Conservation (phyloP, 2,113 vertebrate genomes). For the Oryzias curvinotus region DNA sequence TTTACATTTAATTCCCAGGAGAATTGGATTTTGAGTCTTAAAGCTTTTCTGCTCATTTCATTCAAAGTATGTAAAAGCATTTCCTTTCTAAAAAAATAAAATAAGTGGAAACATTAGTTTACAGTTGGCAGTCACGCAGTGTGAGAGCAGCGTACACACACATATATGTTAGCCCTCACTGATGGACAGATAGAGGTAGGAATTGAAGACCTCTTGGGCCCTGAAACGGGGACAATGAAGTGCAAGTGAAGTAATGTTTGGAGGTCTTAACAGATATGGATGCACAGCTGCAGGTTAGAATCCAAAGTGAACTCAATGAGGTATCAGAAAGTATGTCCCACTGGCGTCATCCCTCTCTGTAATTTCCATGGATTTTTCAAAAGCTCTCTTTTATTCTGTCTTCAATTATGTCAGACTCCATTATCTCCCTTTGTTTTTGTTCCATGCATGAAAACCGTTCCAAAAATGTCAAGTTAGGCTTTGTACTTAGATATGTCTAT, state of each 20-base stretch:
- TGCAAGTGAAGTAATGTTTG: slow-evolving; percentile 53
- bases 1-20: too few relatives aligned
- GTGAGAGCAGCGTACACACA: not conserved
- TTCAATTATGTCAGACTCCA: slow-evolving; percentile 17
- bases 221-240: slow-evolving; percentile 50
- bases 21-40: too few relatives aligned
- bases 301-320: slow-evolving; percentile 23
- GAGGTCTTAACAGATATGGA: slow-evolving; percentile 23
- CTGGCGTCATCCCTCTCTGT: slow-evolving; percentile 6
- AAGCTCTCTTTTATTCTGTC: slow-evolving; percentile 15
- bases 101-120: too few relatives aligned
- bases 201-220: slow-evolving; percentile 30
- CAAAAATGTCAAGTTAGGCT: slow-evolving; percentile 37
- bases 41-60: too few relatives aligned
- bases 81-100: too few relatives aligned
- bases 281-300: slow-evolving; percentile 17
- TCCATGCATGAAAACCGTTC: slow-evolving; percentile 27
- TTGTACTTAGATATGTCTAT: slow-evolving; percentile 32
- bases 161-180: not conserved
- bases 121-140: too few relatives aligned
- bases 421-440: slow-evolving; percentile 34
- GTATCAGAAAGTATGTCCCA: slow-evolving; percentile 20
- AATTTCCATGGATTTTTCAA: slow-evolving; percentile 24
- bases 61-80: too few relatives aligned
- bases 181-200: slow-evolving; percentile 20